phyloP scores from a whole-genome alignment of 2,888 invertebrate genomes.

The Cyrtodaria siliqua region DNA sequence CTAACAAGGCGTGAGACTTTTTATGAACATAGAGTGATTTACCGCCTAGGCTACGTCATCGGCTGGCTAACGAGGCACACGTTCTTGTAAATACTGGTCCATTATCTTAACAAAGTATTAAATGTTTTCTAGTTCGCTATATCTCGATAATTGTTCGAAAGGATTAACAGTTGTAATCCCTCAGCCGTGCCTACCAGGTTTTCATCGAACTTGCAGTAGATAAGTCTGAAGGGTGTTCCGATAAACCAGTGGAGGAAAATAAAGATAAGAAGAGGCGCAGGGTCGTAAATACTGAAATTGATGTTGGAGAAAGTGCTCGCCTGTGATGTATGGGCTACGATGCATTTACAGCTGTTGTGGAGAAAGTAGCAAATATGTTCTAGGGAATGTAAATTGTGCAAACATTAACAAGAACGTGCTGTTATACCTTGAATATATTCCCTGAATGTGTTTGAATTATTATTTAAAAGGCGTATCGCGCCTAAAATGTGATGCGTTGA shows the following conservation, averaged over 20 bases:
- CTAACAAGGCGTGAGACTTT: too few relatives aligned
- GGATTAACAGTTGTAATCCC: not conserved
- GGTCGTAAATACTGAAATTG: not conserved
- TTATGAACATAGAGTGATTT: too few relatives aligned
- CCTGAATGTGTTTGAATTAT: too few relatives aligned
- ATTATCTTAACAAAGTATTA: constrained; percentile 1
- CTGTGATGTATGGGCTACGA: not conserved
- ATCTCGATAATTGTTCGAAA: constrained; percentile 1
- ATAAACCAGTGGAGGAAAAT: constrained; percentile 1
- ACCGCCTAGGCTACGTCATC: not conserved
- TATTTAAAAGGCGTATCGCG: too few relatives aligned
- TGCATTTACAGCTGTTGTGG: not conserved
- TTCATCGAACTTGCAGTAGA: not conserved
- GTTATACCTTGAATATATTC: too few relatives aligned
- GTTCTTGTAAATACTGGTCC: not conserved
- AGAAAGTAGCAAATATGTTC: too few relatives aligned
- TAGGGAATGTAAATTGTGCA: too few relatives aligned
- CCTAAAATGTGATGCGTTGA: too few relatives aligned
- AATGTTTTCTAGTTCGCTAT: not conserved
- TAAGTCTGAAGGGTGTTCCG: not conserved
- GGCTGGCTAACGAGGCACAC: not conserved
- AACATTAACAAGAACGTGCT: too few relatives aligned
- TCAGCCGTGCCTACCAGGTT: not conserved
- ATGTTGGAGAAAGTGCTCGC: not conserved
- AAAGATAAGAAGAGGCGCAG: not conserved